These are phyloP conservation scores for Sander vitreus DNA, from an alignment of 2,113 vertebrate genomes.

Conservation along the genomic window DNA sequence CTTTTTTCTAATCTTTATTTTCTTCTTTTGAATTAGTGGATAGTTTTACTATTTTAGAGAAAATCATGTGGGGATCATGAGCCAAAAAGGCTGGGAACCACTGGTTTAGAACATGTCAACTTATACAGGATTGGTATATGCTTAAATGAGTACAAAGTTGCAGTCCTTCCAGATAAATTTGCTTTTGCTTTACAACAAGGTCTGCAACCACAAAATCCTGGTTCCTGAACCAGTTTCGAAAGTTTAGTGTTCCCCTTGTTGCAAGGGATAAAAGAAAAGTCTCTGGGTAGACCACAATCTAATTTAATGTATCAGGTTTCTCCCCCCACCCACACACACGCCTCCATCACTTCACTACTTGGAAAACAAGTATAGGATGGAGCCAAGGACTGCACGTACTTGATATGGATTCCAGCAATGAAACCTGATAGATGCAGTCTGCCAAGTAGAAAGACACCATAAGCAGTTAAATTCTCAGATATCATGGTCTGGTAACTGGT, in stretches of 20 bases:
- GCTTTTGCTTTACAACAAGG: background rate
- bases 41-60: background rate
- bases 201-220: background rate
- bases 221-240: background rate
- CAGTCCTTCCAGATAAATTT: background rate
- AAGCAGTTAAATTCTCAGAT: constrained; percentile 25
- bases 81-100: background rate
- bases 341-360: background rate
- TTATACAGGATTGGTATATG: background rate
- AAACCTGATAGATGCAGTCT: background rate
- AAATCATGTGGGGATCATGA: too few relatives aligned
- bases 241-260: background rate
- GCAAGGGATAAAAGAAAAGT: background rate
- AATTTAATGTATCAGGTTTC: background rate
- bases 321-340: too few relatives aligned
- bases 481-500: constrained; percentile 3
- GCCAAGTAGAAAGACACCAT: constrained; percentile 15
- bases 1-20: background rate
- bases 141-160: background rate
- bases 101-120: background rate
- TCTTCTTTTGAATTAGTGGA: background rate
- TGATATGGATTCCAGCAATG: constrained; percentile 1
- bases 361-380: background rate
- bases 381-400: background rate
- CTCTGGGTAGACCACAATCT: background rate